Evolutionary conservation across 2,888 invertebrate species (phyloP).

Genomic region (Phrixothrix hirtus): DNA sequence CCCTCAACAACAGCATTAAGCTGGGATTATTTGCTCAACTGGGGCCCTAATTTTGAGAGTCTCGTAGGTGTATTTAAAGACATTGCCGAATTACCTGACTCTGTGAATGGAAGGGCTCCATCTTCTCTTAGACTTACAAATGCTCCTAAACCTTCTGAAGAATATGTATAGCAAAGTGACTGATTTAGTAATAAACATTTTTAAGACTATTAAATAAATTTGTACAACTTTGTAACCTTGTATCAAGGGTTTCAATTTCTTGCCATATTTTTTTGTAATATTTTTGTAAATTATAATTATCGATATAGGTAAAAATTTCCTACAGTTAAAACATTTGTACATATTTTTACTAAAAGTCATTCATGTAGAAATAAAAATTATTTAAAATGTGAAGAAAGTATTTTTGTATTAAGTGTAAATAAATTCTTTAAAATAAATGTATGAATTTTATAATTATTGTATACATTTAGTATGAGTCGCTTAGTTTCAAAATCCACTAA

Average conservation of each 20-base stretch:
- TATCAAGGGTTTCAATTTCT: constrained; percentile 52
- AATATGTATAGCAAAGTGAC: constrained; percentile 70
- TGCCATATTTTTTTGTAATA: constrained; percentile 51
- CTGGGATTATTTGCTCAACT: constrained; percentile 93
- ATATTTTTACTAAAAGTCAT: constrained; percentile 47
- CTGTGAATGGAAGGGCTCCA: constrained; percentile 72
- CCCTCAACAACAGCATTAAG: constrained; percentile 79
- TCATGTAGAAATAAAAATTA: constrained; percentile 39
- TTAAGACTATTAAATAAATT: constrained; percentile 37
- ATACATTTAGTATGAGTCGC: too few species aligned
- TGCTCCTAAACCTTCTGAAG: constrained; percentile 85
- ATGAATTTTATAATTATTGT: too few species aligned
- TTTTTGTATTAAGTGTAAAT: too few species aligned
- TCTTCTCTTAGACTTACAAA: constrained; percentile 75
- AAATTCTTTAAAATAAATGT: too few species aligned
- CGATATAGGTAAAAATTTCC: constrained; percentile 37
- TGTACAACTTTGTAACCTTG: constrained; percentile 46
- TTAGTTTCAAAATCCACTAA: too few species aligned
- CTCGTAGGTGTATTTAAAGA: constrained; percentile 95
- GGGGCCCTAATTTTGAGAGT: constrained; percentile 96
- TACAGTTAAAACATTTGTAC: constrained; percentile 40
- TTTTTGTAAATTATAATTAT: constrained; percentile 40
- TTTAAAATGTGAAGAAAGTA: constrained; percentile 15
- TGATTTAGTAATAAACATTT: constrained; percentile 25
- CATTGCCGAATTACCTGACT: constrained; percentile 91